A percentile compares a stretch with the other conserved stretches of the same genome.
Evolutionary conservation across 2,888 invertebrate species (phyloP).

Genomic region (Drosophila aldrichi): DNA sequence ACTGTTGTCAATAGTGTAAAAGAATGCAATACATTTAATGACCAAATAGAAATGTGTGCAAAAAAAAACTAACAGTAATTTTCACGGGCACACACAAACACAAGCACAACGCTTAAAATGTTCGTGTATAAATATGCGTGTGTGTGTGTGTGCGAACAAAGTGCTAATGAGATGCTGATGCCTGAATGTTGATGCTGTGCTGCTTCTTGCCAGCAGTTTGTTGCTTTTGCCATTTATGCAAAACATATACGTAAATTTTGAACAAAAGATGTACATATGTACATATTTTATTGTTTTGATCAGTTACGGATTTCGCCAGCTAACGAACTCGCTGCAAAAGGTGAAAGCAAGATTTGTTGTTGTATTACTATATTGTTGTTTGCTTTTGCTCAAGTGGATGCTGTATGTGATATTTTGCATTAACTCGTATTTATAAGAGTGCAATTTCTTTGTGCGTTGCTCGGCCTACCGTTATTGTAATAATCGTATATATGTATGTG

Average conservation of each 20-base stretch:
- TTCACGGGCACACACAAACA: slow-evolving; percentile 67
- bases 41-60: slow-evolving; percentile 37
- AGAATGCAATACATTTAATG: slow-evolving; percentile 65
- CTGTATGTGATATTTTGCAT: slow-evolving; percentile 38
- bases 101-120: slow-evolving; percentile 14
- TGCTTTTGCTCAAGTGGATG: slow-evolving; percentile 30
- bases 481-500: slow-evolving; percentile 31
- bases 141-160: slow-evolving; percentile 48
- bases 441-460: slow-evolving; percentile 57
- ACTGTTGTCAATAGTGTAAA: slow-evolving; percentile 50
- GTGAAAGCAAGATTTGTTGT: slow-evolving; percentile 69
- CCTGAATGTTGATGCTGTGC: slow-evolving; percentile 59
- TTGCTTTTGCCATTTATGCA: slow-evolving; percentile 80
- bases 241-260: slow-evolving; percentile 60
- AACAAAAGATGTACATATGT: slow-evolving; percentile 75
- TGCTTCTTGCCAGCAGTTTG: slow-evolving; percentile 55
- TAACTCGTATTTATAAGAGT: slow-evolving; percentile 39
- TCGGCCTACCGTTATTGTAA: slow-evolving; percentile 56
- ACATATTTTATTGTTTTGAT: slow-evolving; percentile 62
- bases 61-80: slow-evolving; percentile 71
- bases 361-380: slow-evolving; percentile 21
- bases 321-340: slow-evolving; percentile 64
- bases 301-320: slow-evolving; percentile 57
- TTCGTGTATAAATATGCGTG: slow-evolving; percentile 20
- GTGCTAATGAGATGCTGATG: slow-evolving; percentile 77